Percentiles rank a stretch among this genome's conserved stretches.
Evolutionary conservation across 1,140 invertebrate genomes (phyloP).

Genomic region (Heliconius hermathena): DNA sequence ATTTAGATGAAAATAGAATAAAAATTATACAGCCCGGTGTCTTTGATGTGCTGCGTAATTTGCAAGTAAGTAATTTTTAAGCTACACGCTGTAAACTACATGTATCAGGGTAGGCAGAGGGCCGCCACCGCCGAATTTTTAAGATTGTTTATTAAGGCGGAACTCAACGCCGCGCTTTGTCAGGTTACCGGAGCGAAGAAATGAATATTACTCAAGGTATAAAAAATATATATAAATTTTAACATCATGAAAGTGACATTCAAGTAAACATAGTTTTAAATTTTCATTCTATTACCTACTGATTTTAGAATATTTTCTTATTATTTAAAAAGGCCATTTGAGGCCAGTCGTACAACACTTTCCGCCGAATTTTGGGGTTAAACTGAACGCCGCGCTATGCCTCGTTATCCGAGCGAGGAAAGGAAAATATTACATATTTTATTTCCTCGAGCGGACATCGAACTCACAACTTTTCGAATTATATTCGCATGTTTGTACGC

Average conservation of each 20-base stretch:
- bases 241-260: no score
- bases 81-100: neutral
- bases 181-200: neutral
- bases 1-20: neutral
- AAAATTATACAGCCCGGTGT: neutral
- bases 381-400: no score
- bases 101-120: neutral
- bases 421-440: neutral
- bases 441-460: neutral
- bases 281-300: no score
- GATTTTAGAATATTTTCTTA: no score
- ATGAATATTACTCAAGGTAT: neutral
- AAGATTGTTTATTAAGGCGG: neutral
- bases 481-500: neutral
- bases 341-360: no score
- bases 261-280: no score
- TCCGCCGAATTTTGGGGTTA: no score
- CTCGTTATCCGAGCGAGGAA: neutral
- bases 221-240: no score
- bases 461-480: neutral
- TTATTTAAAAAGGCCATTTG: no score
- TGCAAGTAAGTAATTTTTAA: neutral
- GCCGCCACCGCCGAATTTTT: neutral
- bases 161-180: neutral
- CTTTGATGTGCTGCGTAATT: neutral